Percentiles rank a stretch among this genome's conserved stretches.
Evolutionary conservation across 2,888 invertebrate genomes (phyloP).

Genomic region (Rotaria magnacalcarata): DNA sequence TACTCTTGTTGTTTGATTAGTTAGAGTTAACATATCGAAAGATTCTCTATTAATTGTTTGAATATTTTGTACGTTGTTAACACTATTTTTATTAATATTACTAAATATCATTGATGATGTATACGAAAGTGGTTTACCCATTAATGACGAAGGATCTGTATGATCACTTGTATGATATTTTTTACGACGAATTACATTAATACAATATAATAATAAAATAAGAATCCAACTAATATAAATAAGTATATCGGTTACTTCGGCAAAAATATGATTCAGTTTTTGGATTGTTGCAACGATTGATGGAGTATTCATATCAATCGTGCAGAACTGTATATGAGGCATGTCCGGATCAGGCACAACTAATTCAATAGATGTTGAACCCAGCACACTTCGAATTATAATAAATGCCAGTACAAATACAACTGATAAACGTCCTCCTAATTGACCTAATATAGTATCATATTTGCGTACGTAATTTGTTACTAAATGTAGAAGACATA

Average conservation of each 20-base stretch:
- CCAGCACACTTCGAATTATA: not conserved
- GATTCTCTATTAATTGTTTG: not conserved
- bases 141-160: not conserved
- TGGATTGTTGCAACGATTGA: not conserved
- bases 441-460: not conserved
- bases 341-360: not conserved
- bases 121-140: not conserved
- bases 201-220: not conserved
- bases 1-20: not conserved
- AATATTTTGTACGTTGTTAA: not conserved
- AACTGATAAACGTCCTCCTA: constrained; percentile 8
- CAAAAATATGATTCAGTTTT: not conserved
- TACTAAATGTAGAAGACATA: not conserved
- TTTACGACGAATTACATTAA: not conserved
- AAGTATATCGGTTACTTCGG: not conserved
- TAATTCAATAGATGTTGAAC: not conserved
- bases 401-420: constrained; percentile 6
- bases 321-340: not conserved
- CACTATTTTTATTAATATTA: not conserved
- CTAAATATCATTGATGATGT: not conserved
- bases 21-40: not conserved
- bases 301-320: not conserved
- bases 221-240: not conserved
- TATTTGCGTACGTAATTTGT: not conserved
- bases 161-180: not conserved